phyloP scores from a whole-genome alignment of 2,888 invertebrate species.

The Melipona beecheii region DNA sequence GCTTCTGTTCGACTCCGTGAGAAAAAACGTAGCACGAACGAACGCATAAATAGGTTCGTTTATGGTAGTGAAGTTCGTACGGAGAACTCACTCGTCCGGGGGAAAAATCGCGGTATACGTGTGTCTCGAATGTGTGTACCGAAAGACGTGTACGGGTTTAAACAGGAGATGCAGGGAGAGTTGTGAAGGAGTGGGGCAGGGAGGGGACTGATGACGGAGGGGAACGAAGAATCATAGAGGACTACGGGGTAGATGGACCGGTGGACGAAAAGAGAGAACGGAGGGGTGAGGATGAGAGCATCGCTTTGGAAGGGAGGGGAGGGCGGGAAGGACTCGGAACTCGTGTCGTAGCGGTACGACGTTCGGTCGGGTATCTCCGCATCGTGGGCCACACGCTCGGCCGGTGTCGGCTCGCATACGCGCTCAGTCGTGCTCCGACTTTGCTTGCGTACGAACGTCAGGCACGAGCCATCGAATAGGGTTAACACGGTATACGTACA shows the following conservation, averaged over 20 bases:
- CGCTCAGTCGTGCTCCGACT: slow-evolving; percentile 77
- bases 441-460: slow-evolving; percentile 68
- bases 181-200: too few species aligned
- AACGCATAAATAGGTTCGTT: slow-evolving; percentile 1
- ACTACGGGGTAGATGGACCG: slow-evolving; percentile 15
- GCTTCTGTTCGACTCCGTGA: slow-evolving; percentile 10
- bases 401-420: slow-evolving; percentile 68
- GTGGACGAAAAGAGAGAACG: neutral
- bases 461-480: neutral
- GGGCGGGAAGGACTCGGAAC: slow-evolving; percentile 69
- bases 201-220: slow-evolving; percentile 15
- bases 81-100: slow-evolving; percentile 57
- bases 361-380: slow-evolving; percentile 73
- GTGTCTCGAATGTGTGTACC: slow-evolving; percentile 35
- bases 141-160: slow-evolving; percentile 65
- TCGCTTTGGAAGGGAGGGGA: neutral
- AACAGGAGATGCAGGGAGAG: slow-evolving; percentile 31
- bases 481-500: slow-evolving; percentile 1
- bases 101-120: slow-evolving; percentile 69
- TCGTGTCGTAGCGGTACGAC: slow-evolving; percentile 74
- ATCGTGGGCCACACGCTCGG: slow-evolving; percentile 69
- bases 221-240: slow-evolving; percentile 36
- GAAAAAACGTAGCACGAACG: slow-evolving; percentile 26
- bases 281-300: slow-evolving; percentile 19
- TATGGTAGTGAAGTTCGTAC: slow-evolving; percentile 25